phyloP scores from a whole-genome alignment of 2,888 invertebrate genomes.

The Liodrosophila aerea region DNA sequence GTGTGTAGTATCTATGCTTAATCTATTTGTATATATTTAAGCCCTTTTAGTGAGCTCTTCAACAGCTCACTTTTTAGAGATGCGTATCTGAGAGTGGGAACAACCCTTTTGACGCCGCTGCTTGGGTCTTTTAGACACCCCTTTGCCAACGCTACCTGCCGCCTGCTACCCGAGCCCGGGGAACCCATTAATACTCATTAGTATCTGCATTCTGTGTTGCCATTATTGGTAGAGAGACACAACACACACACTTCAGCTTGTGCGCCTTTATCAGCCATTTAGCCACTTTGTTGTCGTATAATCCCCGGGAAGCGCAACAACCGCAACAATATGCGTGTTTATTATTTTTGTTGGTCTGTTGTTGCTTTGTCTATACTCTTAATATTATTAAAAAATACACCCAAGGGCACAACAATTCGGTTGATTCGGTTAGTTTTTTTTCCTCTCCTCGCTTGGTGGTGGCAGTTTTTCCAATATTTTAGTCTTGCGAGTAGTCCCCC shows the following conservation, averaged over 20 bases:
- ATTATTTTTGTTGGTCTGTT: conserved; percentile 48
- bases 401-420: conserved; percentile 71
- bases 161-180: no score
- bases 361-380: conserved; percentile 65
- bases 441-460: conserved; percentile 5
- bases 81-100: conserved; percentile 50
- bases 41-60: neutral
- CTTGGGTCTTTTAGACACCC: conserved; percentile 16
- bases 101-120: conserved; percentile 64
- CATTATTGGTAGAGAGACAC: conserved; percentile 3
- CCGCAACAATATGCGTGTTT: conserved; percentile 73
- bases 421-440: conserved; percentile 55
- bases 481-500: conserved; percentile 35
- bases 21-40: neutral
- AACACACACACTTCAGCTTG: conserved; percentile 42
- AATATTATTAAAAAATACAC: conserved; percentile 78
- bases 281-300: conserved; percentile 65
- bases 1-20: neutral
- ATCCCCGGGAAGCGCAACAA: conserved; percentile 60
- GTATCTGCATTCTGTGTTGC: conserved; percentile 54
- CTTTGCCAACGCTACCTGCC: conserved; percentile 44
- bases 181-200: conserved; percentile 76
- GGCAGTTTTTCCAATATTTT: conserved; percentile 28
- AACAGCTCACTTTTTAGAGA: conserved; percentile 47
- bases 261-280: conserved; percentile 75